A percentile compares a stretch with the other conserved stretches of the same genome.
phyloP scores from a whole-genome alignment of 2,113 vertebrate species.

The Alosa alosa region DNA sequence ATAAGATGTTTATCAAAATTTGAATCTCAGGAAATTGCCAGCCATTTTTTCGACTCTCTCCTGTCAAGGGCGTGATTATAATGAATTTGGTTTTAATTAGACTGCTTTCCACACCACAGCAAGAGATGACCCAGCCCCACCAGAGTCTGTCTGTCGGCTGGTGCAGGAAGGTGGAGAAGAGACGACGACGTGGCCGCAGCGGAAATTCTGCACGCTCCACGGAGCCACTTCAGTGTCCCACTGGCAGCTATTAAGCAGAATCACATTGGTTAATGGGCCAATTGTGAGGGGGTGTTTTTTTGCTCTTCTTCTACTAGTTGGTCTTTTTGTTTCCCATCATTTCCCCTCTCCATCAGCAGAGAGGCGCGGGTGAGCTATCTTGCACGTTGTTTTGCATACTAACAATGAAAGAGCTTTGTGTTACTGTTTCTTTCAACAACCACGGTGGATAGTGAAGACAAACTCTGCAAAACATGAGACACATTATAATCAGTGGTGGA shows the following conservation, averaged over 20 bases:
- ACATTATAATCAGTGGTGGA: background rate
- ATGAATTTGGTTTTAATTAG: constrained; percentile 76
- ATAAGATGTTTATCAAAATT: constrained; percentile 66
- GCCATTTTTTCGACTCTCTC: constrained; percentile 59
- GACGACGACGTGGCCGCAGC: background rate
- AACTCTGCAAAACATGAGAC: background rate
- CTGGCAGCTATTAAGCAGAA: constrained; percentile 67
- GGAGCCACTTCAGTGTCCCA: constrained; percentile 52
- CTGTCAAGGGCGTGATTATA: constrained; percentile 56
- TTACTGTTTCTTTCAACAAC: background rate
- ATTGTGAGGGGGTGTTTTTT: constrained; percentile 45
- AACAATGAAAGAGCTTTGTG: background rate
- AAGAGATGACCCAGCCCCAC: constrained; percentile 40
- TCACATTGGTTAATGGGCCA: constrained; percentile 68
- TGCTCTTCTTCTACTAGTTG: background rate
- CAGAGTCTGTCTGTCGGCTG: constrained; percentile 27
- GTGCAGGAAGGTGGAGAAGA: background rate
- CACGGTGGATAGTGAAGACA: background rate
- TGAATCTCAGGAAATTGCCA: constrained; percentile 62
- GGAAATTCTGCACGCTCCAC: background rate
- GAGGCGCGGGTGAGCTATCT: background rate
- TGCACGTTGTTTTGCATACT: background rate
- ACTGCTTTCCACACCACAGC: constrained; percentile 67
- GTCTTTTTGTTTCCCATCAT: constrained; percentile 62
- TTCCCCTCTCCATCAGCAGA: constrained; percentile 32